These are phyloP conservation scores for Megastigmus dorsalis DNA, from an alignment of 2,888 invertebrate species.

Conservation along the genomic window DNA sequence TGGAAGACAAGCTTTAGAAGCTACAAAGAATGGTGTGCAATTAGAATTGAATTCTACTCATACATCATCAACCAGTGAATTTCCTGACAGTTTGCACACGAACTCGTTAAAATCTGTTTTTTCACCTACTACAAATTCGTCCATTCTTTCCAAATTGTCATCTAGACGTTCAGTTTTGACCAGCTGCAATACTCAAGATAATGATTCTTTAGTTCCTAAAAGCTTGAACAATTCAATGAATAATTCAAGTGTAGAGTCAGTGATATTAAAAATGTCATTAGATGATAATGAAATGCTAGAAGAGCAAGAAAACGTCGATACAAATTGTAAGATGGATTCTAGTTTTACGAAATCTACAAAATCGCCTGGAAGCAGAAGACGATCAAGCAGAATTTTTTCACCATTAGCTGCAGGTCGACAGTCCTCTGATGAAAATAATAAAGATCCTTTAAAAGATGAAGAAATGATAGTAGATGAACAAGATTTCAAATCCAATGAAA, in stretches of 20 bases:
- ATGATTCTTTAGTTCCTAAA: background rate
- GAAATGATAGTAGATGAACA: conserved; percentile 15
- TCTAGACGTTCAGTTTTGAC: background rate
- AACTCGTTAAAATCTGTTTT: conserved; percentile 2
- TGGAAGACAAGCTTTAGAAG: conserved; percentile 53
- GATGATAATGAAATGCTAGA: conserved; percentile 40
- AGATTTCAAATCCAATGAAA: background rate
- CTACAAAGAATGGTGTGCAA: conserved; percentile 8
- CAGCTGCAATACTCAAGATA: background rate
- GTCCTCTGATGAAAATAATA: background rate
- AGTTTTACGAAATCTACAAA: background rate
- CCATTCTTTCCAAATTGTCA: background rate
- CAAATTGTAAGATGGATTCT: background rate
- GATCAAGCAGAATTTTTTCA: background rate
- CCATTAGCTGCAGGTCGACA: background rate
- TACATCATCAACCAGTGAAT: background rate
- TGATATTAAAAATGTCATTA: conserved; percentile 47
- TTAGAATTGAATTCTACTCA: background rate
- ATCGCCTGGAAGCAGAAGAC: background rate
- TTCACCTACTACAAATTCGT: background rate
- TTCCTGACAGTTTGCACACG: background rate
- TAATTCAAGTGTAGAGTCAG: conserved; percentile 44
- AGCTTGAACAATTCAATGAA: background rate
- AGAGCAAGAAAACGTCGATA: conserved; percentile 2
- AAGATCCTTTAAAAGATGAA: background rate